phyloP scores from a whole-genome alignment of 2,113 vertebrate genomes.

The Oreocharis arfaki region DNA sequence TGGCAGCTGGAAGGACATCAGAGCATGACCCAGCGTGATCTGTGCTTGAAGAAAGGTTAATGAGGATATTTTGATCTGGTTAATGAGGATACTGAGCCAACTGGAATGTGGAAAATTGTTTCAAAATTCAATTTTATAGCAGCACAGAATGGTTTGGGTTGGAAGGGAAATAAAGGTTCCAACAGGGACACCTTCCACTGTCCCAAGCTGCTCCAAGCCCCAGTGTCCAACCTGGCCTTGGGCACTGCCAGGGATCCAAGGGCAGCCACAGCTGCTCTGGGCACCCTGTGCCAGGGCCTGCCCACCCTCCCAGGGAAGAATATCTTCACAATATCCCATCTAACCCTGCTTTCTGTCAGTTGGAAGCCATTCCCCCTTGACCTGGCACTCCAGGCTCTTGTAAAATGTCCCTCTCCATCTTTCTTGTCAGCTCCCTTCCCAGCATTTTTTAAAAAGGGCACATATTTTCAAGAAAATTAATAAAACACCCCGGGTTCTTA shows the following conservation, averaged over 20 bases:
- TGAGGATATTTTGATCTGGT: neutral
- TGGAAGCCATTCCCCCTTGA: too few species aligned
- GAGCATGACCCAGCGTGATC: neutral
- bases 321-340: neutral
- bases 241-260: neutral
- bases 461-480: neutral
- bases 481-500: neutral
- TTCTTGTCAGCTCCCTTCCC: neutral
- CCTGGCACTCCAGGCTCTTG: neutral
- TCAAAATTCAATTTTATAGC: neutral
- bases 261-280: neutral
- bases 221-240: accelerated
- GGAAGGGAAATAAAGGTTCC: neutral
- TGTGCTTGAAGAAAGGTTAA: neutral
- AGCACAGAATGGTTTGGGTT: neutral
- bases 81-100: neutral
- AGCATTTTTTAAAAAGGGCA: neutral
- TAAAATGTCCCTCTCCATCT: neutral
- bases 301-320: accelerated
- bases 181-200: neutral
- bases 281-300: neutral
- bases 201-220: neutral
- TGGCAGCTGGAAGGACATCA: neutral
- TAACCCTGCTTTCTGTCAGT: neutral
- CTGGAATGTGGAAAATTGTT: neutral